phyloP scores from a whole-genome alignment of 1,140 invertebrate species.

The Colletes gigas region DNA sequence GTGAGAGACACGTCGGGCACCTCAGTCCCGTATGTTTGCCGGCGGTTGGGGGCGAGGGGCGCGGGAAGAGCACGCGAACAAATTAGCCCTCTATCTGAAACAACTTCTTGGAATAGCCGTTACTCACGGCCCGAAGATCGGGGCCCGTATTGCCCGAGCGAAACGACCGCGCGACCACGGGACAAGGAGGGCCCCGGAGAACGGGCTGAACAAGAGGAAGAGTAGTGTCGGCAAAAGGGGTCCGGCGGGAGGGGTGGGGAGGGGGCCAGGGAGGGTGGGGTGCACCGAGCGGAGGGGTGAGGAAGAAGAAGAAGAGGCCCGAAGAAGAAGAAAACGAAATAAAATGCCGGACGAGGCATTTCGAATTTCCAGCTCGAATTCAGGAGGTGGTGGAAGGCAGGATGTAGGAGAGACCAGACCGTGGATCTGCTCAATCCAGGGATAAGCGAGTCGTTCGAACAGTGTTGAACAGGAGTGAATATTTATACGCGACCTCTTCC shows the following conservation, averaged over 20 bases:
- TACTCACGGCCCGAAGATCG: slow-evolving; percentile 74
- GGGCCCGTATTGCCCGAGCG: slow-evolving; percentile 53
- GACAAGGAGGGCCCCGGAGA: slow-evolving; percentile 3
- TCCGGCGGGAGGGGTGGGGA: background rate
- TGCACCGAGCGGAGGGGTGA: background rate
- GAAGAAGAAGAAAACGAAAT: slow-evolving; percentile 47
- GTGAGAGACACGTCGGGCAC: slow-evolving; percentile 17
- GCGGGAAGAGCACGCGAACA: slow-evolving; percentile 69
- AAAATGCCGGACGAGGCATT: slow-evolving; percentile 62
- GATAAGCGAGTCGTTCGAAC: slow-evolving; percentile 75
- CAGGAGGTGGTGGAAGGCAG: slow-evolving; percentile 16
- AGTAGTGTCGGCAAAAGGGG: slow-evolving; percentile 18
- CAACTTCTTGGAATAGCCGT: slow-evolving; percentile 81
- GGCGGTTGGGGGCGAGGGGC: background rate
- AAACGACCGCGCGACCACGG: slow-evolving; percentile 44
- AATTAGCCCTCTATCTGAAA: slow-evolving; percentile 81
- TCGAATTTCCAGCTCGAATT: slow-evolving; percentile 71
- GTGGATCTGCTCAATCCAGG: slow-evolving; percentile 69
- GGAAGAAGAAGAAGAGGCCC: background rate
- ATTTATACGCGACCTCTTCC: slow-evolving; percentile 75
- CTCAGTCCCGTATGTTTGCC: slow-evolving; percentile 53
- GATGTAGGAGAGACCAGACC: slow-evolving; percentile 24
- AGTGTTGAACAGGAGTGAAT: slow-evolving; percentile 77
- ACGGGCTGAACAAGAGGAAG: slow-evolving; percentile 11
- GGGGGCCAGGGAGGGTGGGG: background rate